Evolutionary conservation across 2,113 vertebrate genomes (phyloP).

Genomic region (Dasyurus viverrinus): DNA sequence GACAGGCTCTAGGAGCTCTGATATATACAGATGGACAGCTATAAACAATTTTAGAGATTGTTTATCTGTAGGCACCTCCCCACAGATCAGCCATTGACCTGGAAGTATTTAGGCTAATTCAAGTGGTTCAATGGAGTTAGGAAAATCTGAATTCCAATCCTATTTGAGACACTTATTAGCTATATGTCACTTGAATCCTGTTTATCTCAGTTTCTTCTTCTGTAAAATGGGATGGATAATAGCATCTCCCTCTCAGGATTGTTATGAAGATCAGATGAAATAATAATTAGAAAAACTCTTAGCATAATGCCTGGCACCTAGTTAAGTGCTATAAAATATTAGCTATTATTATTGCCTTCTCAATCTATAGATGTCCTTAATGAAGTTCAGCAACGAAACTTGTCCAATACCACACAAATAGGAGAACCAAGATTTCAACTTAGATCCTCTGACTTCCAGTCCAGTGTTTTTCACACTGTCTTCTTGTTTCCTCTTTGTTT

Average conservation of each 20-base stretch:
- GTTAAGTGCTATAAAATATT: neutral
- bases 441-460: neutral
- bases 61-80: neutral
- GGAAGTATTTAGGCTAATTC: neutral
- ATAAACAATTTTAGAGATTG: neutral
- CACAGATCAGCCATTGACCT: neutral
- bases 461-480: neutral
- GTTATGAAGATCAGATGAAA: neutral
- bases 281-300: neutral
- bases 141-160: neutral
- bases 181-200: neutral
- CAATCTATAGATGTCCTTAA: slow-evolving; percentile 50
- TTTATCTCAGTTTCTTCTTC: neutral
- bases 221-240: neutral
- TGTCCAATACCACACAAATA: fast-evolving
- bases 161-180: neutral
- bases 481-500: neutral
- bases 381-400: neutral
- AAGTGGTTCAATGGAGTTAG: neutral
- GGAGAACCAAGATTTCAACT: neutral
- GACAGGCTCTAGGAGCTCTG: neutral
- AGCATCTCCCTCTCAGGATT: neutral
- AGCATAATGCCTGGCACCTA: neutral
- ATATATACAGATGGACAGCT: neutral
- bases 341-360: neutral